Evolutionary conservation across 1,140 invertebrate genomes (phyloP).

Genomic region (Sogatella furcifera): DNA sequence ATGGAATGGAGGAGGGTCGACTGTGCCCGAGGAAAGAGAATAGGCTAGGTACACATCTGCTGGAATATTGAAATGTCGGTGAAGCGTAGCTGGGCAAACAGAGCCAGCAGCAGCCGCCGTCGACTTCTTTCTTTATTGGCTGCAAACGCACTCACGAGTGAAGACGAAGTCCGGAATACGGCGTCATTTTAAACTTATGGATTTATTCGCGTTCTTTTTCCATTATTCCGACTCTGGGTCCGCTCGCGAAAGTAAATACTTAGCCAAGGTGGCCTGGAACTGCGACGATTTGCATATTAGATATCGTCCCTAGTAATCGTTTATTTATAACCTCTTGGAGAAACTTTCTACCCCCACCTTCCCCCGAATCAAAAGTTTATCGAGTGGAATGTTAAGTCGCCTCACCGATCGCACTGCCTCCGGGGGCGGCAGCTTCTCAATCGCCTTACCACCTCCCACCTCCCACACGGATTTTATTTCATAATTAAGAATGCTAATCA

Average conservation of each 20-base stretch:
- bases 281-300: conserved; percentile 12
- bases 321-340: conserved; percentile 16
- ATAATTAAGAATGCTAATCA: conserved; percentile 20
- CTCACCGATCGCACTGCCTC: neutral
- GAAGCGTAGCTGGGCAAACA: neutral
- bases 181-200: conserved; percentile 15
- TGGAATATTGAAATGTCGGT: neutral
- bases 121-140: conserved; percentile 10
- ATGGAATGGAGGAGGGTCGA: too few relatives aligned
- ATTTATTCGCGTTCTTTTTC: conserved; percentile 11
- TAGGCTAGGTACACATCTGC: too few relatives aligned
- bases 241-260: conserved; percentile 3
- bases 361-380: conserved; percentile 11
- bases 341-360: neutral
- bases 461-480: neutral
- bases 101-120: neutral
- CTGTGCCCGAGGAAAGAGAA: too few relatives aligned
- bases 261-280: neutral
- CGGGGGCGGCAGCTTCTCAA: neutral
- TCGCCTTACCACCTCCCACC: neutral
- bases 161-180: conserved; percentile 13
- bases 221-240: neutral
- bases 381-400: conserved; percentile 15
- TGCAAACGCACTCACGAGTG: conserved; percentile 7
- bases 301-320: conserved; percentile 10